Conservation (phyloP, 1,140 invertebrate species). For the Leptopilina clavipes region DNA sequence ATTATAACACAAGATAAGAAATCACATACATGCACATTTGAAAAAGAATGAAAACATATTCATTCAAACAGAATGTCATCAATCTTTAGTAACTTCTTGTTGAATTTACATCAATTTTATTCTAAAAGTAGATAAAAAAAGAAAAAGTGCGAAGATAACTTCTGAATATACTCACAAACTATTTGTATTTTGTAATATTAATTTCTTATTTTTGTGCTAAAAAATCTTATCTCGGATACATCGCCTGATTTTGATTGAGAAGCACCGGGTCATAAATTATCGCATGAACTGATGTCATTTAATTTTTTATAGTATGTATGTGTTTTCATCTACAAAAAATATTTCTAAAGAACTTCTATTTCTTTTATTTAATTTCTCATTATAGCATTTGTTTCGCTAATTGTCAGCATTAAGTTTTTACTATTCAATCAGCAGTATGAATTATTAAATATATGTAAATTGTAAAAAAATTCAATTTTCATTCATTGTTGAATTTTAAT, state of each 20-base stretch:
- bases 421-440: too few species aligned
- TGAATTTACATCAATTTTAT: neutral
- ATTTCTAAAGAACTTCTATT: too few species aligned
- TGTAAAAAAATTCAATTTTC: neutral
- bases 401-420: too few species aligned
- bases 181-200: slow-evolving; percentile 22
- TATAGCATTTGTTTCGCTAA: too few species aligned
- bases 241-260: slow-evolving; percentile 22
- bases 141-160: neutral
- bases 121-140: neutral
- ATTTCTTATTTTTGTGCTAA: neutral
- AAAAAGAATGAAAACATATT: neutral
- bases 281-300: neutral
- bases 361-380: neutral
- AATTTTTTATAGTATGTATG: too few species aligned
- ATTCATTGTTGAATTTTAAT: neutral
- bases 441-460: neutral
- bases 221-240: slow-evolving; percentile 2
- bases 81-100: neutral
- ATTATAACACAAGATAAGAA: neutral
- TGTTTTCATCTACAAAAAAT: too few species aligned
- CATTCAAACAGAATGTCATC: slow-evolving; percentile 9
- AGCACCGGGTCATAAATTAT: neutral
- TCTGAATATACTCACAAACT: neutral
- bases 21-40: neutral